Evolutionary conservation across 1,140 invertebrate genomes (phyloP).

Genomic region (Drosophila auraria): DNA sequence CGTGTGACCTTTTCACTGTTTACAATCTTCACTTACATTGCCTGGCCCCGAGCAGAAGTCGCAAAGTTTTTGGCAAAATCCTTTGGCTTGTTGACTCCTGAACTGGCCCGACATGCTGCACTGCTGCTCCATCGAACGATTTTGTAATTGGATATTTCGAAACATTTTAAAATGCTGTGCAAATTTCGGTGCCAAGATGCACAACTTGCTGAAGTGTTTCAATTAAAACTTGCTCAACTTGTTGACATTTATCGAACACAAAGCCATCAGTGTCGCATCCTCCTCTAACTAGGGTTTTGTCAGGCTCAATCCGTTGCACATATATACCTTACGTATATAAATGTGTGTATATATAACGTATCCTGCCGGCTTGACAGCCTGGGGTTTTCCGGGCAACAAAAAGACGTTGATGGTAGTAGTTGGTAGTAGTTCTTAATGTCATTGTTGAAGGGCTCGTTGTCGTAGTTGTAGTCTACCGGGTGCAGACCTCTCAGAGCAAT

Average conservation of each 20-base stretch:
- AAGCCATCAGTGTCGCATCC: constrained; percentile 46
- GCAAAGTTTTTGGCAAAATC: constrained; percentile 52
- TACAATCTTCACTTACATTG: constrained; percentile 47
- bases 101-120: constrained; percentile 62
- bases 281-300: constrained; percentile 30
- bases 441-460: constrained; percentile 45
- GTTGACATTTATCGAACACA: constrained; percentile 80
- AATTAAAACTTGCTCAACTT: constrained; percentile 80
- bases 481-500: constrained; percentile 21
- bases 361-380: constrained; percentile 29
- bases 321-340: background rate
- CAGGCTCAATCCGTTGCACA: constrained; percentile 11
- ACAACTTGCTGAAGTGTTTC: constrained; percentile 66
- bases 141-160: constrained; percentile 53
- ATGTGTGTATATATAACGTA: background rate
- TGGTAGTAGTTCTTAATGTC: constrained; percentile 59
- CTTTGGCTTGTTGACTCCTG: constrained; percentile 68
- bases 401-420: constrained; percentile 43
- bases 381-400: constrained; percentile 19
- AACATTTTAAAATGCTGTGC: constrained; percentile 46
- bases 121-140: constrained; percentile 47
- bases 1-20: constrained; percentile 72
- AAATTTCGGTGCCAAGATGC: constrained; percentile 58
- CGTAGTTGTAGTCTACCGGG: constrained; percentile 13
- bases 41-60: constrained; percentile 27